These are phyloP conservation scores for Hydrolagus colliei DNA, from an alignment of 2,797 vertebrate species.

Conservation along the genomic window DNA sequence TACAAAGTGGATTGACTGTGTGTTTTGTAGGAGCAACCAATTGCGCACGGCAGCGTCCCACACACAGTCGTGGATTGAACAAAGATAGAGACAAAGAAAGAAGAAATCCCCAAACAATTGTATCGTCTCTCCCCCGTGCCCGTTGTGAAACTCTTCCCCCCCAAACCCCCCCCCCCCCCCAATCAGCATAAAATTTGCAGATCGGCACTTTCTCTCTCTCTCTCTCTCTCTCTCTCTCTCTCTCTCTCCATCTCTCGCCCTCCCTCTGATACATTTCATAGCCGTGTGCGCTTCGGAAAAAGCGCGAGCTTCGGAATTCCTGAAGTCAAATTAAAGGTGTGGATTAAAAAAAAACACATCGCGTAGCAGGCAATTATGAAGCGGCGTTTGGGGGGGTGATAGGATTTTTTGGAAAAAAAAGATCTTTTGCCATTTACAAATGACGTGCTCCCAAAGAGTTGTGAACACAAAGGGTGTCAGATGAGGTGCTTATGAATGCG, in stretches of 20 bases:
- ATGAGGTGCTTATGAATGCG: conserved; percentile 51
- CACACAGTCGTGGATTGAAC: no score
- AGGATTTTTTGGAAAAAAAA: conserved; percentile 37
- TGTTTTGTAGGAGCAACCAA: no score
- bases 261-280: no score
- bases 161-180: conserved; percentile 67
- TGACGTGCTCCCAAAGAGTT: conserved; percentile 44
- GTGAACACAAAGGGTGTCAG: conserved; percentile 45
- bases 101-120: no score
- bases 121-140: conserved; percentile 27
- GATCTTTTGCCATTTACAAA: conserved; percentile 46
- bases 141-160: conserved; percentile 58
- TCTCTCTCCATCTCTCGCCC: not conserved
- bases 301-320: no score
- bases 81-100: no score
- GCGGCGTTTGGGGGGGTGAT: conserved; percentile 38
- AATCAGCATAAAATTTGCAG: conserved; percentile 54
- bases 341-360: not conserved
- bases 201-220: not conserved
- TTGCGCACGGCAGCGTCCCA: no score
- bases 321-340: not conserved
- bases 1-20: no score
- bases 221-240: not conserved
- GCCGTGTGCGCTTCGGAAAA: no score
- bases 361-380: not conserved